Evolutionary conservation across 2,888 invertebrate genomes (phyloP).

Genomic region (Nephrotoma flavescens): DNA sequence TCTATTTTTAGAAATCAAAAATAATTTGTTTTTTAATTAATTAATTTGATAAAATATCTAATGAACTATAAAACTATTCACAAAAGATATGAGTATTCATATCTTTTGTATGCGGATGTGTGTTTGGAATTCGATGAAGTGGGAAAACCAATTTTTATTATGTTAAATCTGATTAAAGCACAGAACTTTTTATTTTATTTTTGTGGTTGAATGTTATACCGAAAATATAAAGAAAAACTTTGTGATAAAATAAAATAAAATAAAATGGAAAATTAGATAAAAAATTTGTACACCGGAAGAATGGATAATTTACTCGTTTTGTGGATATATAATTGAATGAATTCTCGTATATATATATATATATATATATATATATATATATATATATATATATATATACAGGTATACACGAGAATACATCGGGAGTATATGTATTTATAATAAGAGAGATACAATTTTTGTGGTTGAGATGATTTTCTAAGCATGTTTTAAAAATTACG

Average conservation of each 20-base stretch:
- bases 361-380: too few species aligned
- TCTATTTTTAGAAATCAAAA: background rate
- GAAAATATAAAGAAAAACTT: background rate
- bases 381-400: too few species aligned
- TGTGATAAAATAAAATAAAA: background rate
- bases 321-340: background rate
- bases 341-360: background rate
- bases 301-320: background rate
- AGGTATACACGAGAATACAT: background rate
- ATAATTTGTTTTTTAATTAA: background rate
- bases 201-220: background rate
- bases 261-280: background rate
- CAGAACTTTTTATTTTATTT: background rate
- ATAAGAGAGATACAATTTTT: background rate
- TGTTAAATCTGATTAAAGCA: background rate
- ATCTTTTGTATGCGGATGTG: background rate
- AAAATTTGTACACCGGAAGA: background rate
- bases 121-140: background rate
- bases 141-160: background rate
- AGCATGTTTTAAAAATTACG: background rate
- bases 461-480: background rate
- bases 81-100: background rate
- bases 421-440: background rate
- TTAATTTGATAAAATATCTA: background rate
- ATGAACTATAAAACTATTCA: background rate